phyloP scores from a whole-genome alignment of 1,140 invertebrate genomes.

The Drosophila jambulina region DNA sequence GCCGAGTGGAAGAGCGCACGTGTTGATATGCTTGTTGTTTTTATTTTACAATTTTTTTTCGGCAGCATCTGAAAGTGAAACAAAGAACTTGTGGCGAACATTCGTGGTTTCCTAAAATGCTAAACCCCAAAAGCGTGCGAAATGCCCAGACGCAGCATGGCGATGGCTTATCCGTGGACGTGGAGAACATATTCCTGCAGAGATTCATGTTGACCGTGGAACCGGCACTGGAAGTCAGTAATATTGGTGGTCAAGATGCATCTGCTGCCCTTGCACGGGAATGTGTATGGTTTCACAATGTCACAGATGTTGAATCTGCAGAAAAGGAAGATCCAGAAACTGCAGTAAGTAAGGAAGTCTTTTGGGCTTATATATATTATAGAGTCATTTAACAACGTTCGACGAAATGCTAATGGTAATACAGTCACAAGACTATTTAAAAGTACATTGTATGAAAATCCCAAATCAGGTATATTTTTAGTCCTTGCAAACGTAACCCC shows the following conservation, averaged over 20 bases:
- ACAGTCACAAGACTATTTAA: no score
- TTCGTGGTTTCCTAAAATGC: slow-evolving; percentile 47
- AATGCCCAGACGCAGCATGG: slow-evolving; percentile 71
- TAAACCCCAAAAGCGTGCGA: slow-evolving; percentile 32
- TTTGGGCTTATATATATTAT: no score
- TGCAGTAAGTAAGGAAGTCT: slow-evolving; percentile 18
- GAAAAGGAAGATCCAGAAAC: no score
- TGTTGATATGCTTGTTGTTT: slow-evolving; percentile 43
- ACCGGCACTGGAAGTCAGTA: neutral
- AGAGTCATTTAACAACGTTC: no score
- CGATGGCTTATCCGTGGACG: slow-evolving; percentile 40
- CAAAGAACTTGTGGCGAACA: slow-evolving; percentile 16
- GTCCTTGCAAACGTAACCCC: neutral
- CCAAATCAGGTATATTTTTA: neutral
- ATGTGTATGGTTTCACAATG: slow-evolving; percentile 42
- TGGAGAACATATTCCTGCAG: slow-evolving; percentile 67
- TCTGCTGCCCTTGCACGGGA: neutral
- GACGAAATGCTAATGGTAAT: no score
- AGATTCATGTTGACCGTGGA: slow-evolving; percentile 27
- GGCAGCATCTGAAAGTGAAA: slow-evolving; percentile 32
- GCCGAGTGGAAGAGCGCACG: slow-evolving; percentile 9
- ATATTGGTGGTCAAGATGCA: neutral
- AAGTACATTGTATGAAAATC: neutral
- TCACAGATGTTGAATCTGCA: neutral
- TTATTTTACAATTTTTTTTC: slow-evolving; percentile 19